These are phyloP conservation scores for Magallana gigas DNA, from an alignment of 1,140 invertebrate genomes.

Conservation along the genomic window DNA sequence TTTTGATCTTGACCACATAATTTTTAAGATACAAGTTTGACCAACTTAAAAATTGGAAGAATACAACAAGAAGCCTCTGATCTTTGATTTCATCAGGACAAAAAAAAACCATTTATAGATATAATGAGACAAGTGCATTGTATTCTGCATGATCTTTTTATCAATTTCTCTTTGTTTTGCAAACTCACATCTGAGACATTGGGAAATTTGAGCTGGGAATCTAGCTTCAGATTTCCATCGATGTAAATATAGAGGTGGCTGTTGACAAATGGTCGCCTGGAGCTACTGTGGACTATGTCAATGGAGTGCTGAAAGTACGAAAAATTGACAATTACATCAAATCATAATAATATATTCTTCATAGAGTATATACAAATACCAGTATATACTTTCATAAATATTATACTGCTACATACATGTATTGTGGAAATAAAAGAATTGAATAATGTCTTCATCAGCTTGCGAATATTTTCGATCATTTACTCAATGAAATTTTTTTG, in stretches of 20 bases:
- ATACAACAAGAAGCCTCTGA: too few species aligned
- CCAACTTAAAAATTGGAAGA: too few species aligned
- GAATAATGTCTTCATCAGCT: too few species aligned
- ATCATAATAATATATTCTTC: not conserved
- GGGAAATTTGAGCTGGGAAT: conserved; percentile 82
- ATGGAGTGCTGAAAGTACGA: conserved; percentile 81
- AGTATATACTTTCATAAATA: not conserved
- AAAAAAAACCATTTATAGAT: too few species aligned
- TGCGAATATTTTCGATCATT: too few species aligned
- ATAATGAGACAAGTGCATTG: not conserved
- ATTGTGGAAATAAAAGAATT: too few species aligned
- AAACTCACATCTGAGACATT: conserved; percentile 81
- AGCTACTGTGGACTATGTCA: conserved; percentile 82
- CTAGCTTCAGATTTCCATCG: conserved; percentile 82
- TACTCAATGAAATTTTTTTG: too few species aligned
- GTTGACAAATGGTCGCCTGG: conserved; percentile 83
- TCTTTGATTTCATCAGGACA: too few species aligned
- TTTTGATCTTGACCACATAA: too few species aligned
- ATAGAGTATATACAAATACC: not conserved
- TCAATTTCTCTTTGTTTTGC: too few species aligned
- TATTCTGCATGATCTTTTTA: not conserved
- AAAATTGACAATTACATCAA: not conserved
- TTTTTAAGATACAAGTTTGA: too few species aligned
- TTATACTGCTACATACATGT: not conserved
- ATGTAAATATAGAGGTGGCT: conserved; percentile 84